A percentile compares a stretch with the other conserved stretches of the same genome.
Evolutionary conservation across 2,888 invertebrate species (phyloP).

Genomic region (Lomographa bimaculata): DNA sequence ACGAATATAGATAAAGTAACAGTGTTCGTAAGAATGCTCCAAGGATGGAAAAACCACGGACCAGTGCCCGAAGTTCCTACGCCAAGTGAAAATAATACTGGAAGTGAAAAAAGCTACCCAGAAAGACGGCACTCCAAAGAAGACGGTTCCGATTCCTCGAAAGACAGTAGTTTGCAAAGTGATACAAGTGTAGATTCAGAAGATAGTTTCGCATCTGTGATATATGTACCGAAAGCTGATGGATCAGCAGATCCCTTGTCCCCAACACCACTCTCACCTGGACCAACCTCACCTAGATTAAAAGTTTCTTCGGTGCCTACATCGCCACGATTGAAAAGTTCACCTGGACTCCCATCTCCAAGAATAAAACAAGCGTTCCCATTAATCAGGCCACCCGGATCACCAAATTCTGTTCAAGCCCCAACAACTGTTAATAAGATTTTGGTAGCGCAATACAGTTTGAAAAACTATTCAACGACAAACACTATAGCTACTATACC

Average conservation of each 20-base stretch:
- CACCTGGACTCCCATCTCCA: conserved; percentile 86
- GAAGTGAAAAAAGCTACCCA: conserved; percentile 67
- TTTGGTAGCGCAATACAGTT: conserved; percentile 82
- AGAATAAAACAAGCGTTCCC: conserved; percentile 86
- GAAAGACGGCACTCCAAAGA: conserved; percentile 92
- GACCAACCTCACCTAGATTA: conserved; percentile 85
- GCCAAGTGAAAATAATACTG: conserved; percentile 71
- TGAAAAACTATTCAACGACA: conserved; percentile 74
- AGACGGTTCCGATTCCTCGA: conserved; percentile 94
- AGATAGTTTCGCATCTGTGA: conserved; percentile 96
- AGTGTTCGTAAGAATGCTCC: conserved; percentile 92
- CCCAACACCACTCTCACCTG: conserved; percentile 84
- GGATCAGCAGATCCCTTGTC: conserved; percentile 82
- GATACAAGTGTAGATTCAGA: conserved; percentile 97
- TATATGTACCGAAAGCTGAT: conserved; percentile 94
- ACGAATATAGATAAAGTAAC: conserved; percentile 93
- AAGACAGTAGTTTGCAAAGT: conserved; percentile 95
- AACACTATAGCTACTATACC: conserved; percentile 50
- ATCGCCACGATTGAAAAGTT: conserved; percentile 88
- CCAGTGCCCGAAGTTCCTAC: conserved; percentile 73
- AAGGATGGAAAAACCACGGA: conserved; percentile 89
- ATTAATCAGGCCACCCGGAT: conserved; percentile 83
- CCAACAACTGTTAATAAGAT: conserved; percentile 81
- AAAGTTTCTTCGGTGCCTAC: conserved; percentile 90
- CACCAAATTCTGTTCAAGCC: conserved; percentile 81